A percentile compares a stretch with the other conserved stretches of the same genome.
Evolutionary conservation across 2,113 vertebrate genomes (phyloP).

Genomic region (Passer domesticus): DNA sequence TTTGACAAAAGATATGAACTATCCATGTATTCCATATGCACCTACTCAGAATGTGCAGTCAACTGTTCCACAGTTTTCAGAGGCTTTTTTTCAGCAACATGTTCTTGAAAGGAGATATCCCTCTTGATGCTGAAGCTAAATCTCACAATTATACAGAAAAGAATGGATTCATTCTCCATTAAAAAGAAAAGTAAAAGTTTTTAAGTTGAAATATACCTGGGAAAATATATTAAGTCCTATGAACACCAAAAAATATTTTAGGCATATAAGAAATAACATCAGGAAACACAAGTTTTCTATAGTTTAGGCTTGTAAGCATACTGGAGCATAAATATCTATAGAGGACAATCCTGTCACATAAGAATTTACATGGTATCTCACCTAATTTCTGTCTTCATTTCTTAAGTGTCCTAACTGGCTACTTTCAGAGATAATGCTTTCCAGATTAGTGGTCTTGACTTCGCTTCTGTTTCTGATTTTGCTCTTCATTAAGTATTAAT

Average conservation of each 20-base stretch:
- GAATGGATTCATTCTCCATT: background rate
- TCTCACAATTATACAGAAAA: background rate
- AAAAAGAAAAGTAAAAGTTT: background rate
- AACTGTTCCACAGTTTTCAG: background rate
- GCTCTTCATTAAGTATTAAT: background rate
- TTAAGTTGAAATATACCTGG: background rate
- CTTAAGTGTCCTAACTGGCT: background rate
- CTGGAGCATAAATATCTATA: background rate
- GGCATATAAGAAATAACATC: background rate
- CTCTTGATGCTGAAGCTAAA: background rate
- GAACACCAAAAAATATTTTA: background rate
- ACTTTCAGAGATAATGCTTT: background rate
- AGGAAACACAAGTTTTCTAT: background rate
- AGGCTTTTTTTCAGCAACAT: background rate
- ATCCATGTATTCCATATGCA: background rate
- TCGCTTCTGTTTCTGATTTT: background rate
- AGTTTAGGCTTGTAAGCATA: background rate
- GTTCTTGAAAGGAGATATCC: background rate
- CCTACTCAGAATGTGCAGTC: background rate
- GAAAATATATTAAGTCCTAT: background rate
- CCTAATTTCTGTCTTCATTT: rapidly evolving
- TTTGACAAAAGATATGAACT: background rate
- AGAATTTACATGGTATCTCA: background rate
- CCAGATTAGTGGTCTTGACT: background rate
- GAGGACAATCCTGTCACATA: background rate